Percentiles rank a stretch among this genome's conserved stretches.
These are phyloP conservation scores for Anaspis maculata DNA, from an alignment of 2,888 invertebrate species.

Conservation along the genomic window DNA sequence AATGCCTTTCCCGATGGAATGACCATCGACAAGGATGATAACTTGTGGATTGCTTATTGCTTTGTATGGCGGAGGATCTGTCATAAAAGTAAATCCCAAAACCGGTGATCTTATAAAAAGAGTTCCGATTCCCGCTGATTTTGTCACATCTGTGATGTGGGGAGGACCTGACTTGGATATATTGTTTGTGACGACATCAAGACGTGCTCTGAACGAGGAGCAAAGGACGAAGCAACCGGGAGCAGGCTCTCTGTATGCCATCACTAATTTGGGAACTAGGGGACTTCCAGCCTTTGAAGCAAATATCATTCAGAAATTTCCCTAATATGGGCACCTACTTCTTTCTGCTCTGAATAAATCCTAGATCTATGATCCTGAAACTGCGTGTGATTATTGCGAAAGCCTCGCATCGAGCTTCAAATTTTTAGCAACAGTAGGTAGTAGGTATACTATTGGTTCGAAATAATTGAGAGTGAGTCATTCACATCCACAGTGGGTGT, in stretches of 20 bases:
- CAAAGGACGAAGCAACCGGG: constrained; percentile 34
- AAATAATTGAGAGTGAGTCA: too few species aligned
- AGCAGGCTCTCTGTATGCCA: constrained; percentile 41
- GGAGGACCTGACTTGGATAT: constrained; percentile 52
- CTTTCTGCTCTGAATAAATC: too few species aligned
- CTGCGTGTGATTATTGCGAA: too few species aligned
- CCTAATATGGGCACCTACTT: too few species aligned
- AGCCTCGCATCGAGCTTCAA: too few species aligned
- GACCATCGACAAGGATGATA: constrained; percentile 70
- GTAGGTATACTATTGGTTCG: too few species aligned
- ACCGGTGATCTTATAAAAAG: constrained; percentile 37
- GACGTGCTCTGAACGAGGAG: constrained; percentile 19
- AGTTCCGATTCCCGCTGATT: constrained; percentile 46
- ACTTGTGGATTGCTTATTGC: constrained; percentile 72
- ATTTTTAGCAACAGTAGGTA: too few species aligned
- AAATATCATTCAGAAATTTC: constrained; percentile 17
- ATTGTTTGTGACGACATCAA: constrained; percentile 52
- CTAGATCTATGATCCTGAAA: too few species aligned
- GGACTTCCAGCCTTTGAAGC: constrained; percentile 28
- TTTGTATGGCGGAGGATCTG: constrained; percentile 54
- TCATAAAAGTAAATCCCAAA: constrained; percentile 46
- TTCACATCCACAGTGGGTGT: too few species aligned
- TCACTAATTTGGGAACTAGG: constrained; percentile 27
- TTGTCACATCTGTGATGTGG: constrained; percentile 53
- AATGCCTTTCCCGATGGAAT: constrained; percentile 42